Evolutionary conservation across 1,140 invertebrate genomes (phyloP).

Genomic region (Aphidius ervi): DNA sequence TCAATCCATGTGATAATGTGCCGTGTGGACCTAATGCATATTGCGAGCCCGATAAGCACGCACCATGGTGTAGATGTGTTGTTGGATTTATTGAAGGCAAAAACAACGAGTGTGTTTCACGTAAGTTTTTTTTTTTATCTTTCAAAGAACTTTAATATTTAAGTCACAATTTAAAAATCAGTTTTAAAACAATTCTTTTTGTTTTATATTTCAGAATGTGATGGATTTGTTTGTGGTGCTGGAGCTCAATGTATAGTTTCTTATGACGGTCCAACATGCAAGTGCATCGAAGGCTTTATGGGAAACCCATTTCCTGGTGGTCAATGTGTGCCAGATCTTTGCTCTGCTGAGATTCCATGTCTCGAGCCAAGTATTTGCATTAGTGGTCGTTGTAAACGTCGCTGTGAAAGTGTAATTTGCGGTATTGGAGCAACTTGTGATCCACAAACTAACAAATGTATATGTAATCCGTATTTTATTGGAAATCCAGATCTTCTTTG

Average conservation of each 20-base stretch:
- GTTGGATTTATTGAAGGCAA: conserved; percentile 74
- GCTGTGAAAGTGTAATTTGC: conserved; percentile 80
- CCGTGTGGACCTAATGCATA: conserved; percentile 80
- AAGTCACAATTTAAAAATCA: too few relatives aligned
- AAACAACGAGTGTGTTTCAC: conserved; percentile 74
- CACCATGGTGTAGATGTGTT: conserved; percentile 80
- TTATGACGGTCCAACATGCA: conserved; percentile 78
- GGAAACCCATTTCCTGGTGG: conserved; percentile 91
- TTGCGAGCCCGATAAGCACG: conserved; percentile 84
- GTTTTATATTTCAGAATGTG: conserved; percentile 54
- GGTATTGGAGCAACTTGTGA: conserved; percentile 80
- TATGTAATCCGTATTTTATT: conserved; percentile 81
- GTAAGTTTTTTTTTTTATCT: too few relatives aligned
- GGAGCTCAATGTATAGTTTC: conserved; percentile 86
- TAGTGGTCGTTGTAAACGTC: conserved; percentile 76
- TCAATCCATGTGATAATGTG: conserved; percentile 75
- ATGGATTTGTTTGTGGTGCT: conserved; percentile 73
- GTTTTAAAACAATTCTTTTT: too few relatives aligned
- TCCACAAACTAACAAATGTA: conserved; percentile 72
- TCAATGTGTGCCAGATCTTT: conserved; percentile 73
- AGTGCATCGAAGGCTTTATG: conserved; percentile 77
- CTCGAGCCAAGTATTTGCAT: conserved; percentile 75
- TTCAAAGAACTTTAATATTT: too few relatives aligned
- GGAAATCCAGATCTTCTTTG: conserved; percentile 85
- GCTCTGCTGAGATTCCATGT: conserved; percentile 72